These are phyloP conservation scores for Mastomys coucha DNA, from an alignment of 2,113 vertebrate species.

Conservation along the genomic window DNA sequence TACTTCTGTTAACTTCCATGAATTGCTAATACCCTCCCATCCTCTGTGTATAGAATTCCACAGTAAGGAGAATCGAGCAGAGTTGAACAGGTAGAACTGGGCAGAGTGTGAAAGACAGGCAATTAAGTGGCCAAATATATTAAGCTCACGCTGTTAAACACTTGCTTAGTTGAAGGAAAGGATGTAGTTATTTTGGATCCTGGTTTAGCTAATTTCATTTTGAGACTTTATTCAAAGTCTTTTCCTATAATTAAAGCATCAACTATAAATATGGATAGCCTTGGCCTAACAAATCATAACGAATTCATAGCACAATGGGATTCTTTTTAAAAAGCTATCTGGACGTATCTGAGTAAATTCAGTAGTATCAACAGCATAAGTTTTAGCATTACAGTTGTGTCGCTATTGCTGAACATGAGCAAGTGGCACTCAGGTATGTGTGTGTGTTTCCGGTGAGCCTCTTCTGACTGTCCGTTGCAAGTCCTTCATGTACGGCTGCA, in stretches of 20 bases:
- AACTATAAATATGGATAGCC: background rate
- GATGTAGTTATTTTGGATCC: background rate
- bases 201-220: constrained; percentile 43
- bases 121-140: background rate
- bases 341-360: background rate
- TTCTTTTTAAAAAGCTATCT: background rate
- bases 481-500: background rate
- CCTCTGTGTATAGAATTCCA: constrained; percentile 21
- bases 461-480: background rate
- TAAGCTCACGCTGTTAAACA: background rate
- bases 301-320: background rate
- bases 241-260: background rate
- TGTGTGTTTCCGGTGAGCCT: background rate
- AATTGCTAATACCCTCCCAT: background rate
- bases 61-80: background rate
- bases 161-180: background rate
- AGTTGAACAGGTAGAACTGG: background rate
- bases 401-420: background rate
- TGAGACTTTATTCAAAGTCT: constrained; percentile 45
- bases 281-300: background rate
- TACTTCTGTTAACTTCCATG: background rate
- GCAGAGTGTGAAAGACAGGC: background rate
- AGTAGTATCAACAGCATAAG: background rate
- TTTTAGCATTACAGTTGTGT: background rate
- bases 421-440: background rate